Evolutionary conservation across 2,797 vertebrate genomes (phyloP).

Genomic region (Cetoscarus ocellatus): DNA sequence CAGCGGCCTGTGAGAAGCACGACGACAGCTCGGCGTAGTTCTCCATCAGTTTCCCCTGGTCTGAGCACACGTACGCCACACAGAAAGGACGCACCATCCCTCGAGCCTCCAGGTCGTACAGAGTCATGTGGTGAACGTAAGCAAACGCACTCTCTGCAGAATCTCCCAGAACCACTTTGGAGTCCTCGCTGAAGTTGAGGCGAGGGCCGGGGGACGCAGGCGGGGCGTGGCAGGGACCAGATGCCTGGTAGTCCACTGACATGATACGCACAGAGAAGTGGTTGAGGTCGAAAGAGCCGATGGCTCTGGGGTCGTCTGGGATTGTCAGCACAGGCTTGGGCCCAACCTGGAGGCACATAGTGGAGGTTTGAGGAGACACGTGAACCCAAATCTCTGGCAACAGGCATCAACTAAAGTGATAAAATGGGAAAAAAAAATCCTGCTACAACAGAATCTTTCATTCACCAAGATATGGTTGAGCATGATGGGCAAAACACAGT

Average conservation of each 20-base stretch:
- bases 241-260: constrained; percentile 99
- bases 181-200: constrained; percentile 93
- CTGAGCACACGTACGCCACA: constrained; percentile 95
- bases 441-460: too few relatives aligned
- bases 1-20: constrained; percentile 92
- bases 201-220: constrained; percentile 51
- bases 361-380: neutral
- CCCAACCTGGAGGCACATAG: constrained; percentile 69
- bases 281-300: constrained; percentile 94
- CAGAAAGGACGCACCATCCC: constrained; percentile 97
- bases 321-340: constrained; percentile 94
- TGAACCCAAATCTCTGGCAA: neutral
- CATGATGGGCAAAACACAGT: too few relatives aligned
- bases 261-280: constrained; percentile 97
- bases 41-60: constrained; percentile 94
- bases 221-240: constrained; percentile 85
- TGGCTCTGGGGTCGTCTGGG: constrained; percentile 87
- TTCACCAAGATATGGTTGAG: too few relatives aligned
- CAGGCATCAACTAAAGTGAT: too few relatives aligned
- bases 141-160: constrained; percentile 93
- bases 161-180: constrained; percentile 93
- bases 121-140: constrained; percentile 94
- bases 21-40: constrained; percentile 90
- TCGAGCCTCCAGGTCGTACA: constrained; percentile 95
- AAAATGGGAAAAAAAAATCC: too few relatives aligned